Evolutionary conservation across 2,888 invertebrate species (phyloP), one percentile per base, ranked within the genome.

Genomic region (Cantharis lateralis): DNA sequence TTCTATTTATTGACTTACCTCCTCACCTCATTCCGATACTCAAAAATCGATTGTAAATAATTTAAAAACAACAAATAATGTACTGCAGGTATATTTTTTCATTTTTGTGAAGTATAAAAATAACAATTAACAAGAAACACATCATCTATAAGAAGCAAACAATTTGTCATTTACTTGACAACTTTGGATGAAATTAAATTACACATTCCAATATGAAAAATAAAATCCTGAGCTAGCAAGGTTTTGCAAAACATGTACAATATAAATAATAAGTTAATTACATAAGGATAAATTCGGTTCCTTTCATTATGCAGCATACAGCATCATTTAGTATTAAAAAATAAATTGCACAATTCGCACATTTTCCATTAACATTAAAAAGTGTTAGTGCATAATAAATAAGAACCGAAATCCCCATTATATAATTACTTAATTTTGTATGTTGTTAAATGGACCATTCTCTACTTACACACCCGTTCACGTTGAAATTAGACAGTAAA

Each of bases 401-500:
- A 84, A 86, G 85, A 86, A 85, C 86, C 86, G 85, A 85, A 86
- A 85, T 85, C 86, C 85, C 83, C 81, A 71, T 62, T 73, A 71
- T 78, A 81, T 80, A 68, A 76, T 70, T 68, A 48, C 70, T 68
- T 71, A 63, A 71, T 64, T 75, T 70, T 16, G 20, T 63, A 32
- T 71, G 70, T 64, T 48, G 70, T 48, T 75, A 48, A 48, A 48
- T 48, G 68, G 69, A 18, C 62, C 73, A 62, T 66, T 77, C 26
- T 69, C 63, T 32, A 70, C 74, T 63, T 66, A 18, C 15, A 62
- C n/a, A 28, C 81, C 78, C 75, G 81, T 86, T 88, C 90, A 91
- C 87, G 91, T 88, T 81, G 91, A 91, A 85, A 92, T 92, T 84
- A 92, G 89, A 83, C 91, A 91, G 87, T 91, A 91, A 81, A 92